phyloP scores from a whole-genome alignment of 1,140 invertebrate species.

The Drosophila biarmipes region DNA sequence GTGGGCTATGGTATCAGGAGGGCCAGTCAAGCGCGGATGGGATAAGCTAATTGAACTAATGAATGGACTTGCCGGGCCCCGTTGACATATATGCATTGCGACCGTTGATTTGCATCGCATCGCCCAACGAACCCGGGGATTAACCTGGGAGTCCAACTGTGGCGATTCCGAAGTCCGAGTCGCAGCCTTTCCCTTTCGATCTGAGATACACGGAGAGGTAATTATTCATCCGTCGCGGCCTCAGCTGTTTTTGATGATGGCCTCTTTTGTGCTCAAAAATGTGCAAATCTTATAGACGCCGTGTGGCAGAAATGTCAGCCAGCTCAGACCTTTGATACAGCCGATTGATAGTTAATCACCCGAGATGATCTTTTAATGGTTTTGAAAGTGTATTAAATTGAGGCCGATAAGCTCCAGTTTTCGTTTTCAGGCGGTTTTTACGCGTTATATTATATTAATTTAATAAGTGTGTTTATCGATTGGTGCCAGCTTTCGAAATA shows the following conservation, averaged over 20 bases:
- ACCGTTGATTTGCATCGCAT: constrained; percentile 52
- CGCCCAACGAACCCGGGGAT: constrained; percentile 31
- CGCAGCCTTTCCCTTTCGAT: constrained; percentile 47
- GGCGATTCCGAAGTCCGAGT: constrained; percentile 16
- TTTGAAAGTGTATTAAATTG: constrained; percentile 39
- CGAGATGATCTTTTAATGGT: constrained; percentile 35
- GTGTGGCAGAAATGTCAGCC: constrained; percentile 41
- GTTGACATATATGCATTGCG: constrained; percentile 62
- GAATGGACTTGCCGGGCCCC: constrained; percentile 51
- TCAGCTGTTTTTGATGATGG: constrained; percentile 30
- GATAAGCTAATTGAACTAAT: constrained; percentile 73
- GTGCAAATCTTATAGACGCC: constrained; percentile 25
- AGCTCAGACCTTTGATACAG: constrained; percentile 22
- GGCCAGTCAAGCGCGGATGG: constrained; percentile 28
- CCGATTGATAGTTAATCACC: constrained; percentile 37
- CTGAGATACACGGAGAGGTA: constrained; percentile 38
- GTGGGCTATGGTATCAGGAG: constrained; percentile 19
- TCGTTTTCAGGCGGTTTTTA: not conserved
- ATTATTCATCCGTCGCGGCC: constrained; percentile 47
- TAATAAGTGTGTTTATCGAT: constrained; percentile 22
- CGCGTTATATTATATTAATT: constrained; percentile 10
- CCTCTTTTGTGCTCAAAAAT: constrained; percentile 30
- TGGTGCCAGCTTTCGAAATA: constrained; percentile 17
- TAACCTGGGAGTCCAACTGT: constrained; percentile 27
- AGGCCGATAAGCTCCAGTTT: constrained; percentile 13